Percentiles rank a stretch among this genome's conserved stretches.
Evolutionary conservation across 2,113 vertebrate species (phyloP).

Genomic region (Myiozetetes cayanensis): DNA sequence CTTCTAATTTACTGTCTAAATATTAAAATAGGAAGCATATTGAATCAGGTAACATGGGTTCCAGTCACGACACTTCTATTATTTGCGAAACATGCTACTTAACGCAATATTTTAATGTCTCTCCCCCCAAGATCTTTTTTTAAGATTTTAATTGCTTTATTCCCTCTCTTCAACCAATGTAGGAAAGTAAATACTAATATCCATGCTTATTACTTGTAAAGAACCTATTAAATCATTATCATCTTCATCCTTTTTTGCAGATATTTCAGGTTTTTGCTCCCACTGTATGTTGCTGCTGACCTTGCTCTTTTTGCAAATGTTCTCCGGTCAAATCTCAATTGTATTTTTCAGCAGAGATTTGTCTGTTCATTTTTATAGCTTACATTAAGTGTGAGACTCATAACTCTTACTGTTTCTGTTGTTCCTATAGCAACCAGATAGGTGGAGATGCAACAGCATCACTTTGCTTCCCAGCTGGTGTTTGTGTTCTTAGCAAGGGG

Average conservation of each 20-base stretch:
- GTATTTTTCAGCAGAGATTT: constrained; percentile 52
- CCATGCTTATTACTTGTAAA: background rate
- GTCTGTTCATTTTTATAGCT: constrained; percentile 62
- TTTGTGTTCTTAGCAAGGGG: constrained; percentile 54
- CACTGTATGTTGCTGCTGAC: background rate
- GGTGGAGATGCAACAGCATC: constrained; percentile 54
- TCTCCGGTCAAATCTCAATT: constrained; percentile 36
- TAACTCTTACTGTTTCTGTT: constrained; percentile 53
- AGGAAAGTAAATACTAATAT: background rate
- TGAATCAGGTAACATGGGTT: background rate
- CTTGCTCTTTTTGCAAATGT: constrained; percentile 12
- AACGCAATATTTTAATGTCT: background rate
- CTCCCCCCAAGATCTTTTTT: background rate
- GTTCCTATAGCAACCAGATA: constrained; percentile 76
- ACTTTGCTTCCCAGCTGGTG: constrained; percentile 67
- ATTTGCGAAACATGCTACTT: background rate
- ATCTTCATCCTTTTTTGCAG: background rate
- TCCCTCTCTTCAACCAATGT: background rate
- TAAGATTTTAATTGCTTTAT: background rate
- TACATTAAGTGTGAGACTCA: constrained; percentile 54
- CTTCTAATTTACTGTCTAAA: background rate
- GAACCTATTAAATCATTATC: background rate
- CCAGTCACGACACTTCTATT: background rate
- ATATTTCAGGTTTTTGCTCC: background rate
- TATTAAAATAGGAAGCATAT: background rate